Base-by-base conservation (phyloP, 2,888 invertebrate genomes). In the Nomada goodeniana region DNA sequence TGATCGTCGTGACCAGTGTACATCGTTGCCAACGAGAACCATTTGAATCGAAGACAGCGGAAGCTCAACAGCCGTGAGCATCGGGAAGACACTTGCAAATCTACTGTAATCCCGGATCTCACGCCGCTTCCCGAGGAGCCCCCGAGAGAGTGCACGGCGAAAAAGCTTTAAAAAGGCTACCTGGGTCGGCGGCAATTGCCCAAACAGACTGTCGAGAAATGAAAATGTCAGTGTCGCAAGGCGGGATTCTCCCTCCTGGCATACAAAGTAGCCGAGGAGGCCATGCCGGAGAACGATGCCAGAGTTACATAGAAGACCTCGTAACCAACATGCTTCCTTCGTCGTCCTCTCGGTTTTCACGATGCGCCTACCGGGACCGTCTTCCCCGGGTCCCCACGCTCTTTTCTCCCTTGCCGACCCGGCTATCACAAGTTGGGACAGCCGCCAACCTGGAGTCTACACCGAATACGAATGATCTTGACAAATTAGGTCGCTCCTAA, bases 191-290 rank as follows among this genome's bases (percentile, higher is more conserved):
- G 63, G 82, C 78, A 75, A 82, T 83, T 82, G 83, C 23, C 82
- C 82, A 74, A 80, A 78, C 80, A 84, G 80, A 77, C 74, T 83
- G 67, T 69, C 76, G 84, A 84, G 83, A 75, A 91, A 91, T 86
- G 90, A 91, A 90, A 87, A 88, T 87, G 90, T 91, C 89, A 86
- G 87, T 78, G 79, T 80, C 77, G 80, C 83, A 63, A 75, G 79
- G 78, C 80, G 81, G 79, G 70, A 83, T 83, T 85, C 75, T 78
- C 85, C 60, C 60, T 70, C 70, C 61, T 65, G 76, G 88, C 89
- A 89, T 89, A 89, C 86, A 86, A 89, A 88, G 86, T 83, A 89
- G 85, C 76, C 70, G 29, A 64, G 79, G 73, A 67, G 79, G 73
- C 74, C 73, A 74, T 67, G 83, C 83, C 78, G 80, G 75, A 26